Evolutionary conservation across 1,140 invertebrate genomes (phyloP).

Genomic region (Protaetia brevitarsis): DNA sequence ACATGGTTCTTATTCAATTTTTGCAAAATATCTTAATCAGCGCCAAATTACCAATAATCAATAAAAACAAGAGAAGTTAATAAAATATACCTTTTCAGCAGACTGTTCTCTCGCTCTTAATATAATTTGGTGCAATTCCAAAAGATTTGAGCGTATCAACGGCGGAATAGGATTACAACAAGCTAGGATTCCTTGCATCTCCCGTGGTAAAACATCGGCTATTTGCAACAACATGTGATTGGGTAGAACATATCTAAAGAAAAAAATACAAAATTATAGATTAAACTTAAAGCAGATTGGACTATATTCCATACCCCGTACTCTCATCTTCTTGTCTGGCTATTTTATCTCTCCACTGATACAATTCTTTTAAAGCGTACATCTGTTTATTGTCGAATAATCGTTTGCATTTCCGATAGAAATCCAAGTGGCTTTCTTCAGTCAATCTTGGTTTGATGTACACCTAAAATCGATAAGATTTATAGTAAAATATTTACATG

Average conservation of each 20-base stretch:
- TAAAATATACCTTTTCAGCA: conserved; percentile 58
- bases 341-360: conserved; percentile 81
- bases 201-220: conserved; percentile 84
- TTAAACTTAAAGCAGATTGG: neutral
- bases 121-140: conserved; percentile 74
- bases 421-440: conserved; percentile 68
- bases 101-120: conserved; percentile 71
- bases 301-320: conserved; percentile 59
- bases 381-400: conserved; percentile 84
- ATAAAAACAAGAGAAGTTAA: conserved; percentile 24
- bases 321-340: conserved; percentile 92
- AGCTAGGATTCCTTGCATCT: conserved; percentile 89
- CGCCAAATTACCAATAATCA: too few species aligned
- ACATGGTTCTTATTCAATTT: too few species aligned
- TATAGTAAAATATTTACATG: too few species aligned
- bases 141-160: conserved; percentile 73
- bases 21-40: too few species aligned
- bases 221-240: conserved; percentile 95
- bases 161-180: conserved; percentile 93
- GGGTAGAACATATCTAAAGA: conserved; percentile 80
- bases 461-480: too few species aligned
- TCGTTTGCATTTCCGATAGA: conserved; percentile 77
- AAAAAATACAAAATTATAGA: conserved; percentile 24
- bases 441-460: conserved; percentile 78
- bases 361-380: conserved; percentile 78